A percentile compares a stretch with the other conserved stretches of the same genome.
phyloP scores from a whole-genome alignment of 2,113 vertebrate species.

The Pygathrix nemaeus region DNA sequence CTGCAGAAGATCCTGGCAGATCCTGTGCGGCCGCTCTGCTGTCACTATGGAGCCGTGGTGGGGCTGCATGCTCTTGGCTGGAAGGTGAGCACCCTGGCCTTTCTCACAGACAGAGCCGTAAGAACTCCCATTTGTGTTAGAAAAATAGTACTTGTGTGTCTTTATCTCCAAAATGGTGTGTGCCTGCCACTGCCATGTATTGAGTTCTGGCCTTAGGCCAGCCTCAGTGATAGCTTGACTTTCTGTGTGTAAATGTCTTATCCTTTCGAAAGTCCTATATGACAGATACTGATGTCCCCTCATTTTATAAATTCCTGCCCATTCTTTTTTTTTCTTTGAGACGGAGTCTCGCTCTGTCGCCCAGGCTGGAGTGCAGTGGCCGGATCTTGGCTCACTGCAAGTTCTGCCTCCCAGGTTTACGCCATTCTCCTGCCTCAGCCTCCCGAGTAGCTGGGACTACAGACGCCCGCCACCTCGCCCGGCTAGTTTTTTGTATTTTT shows the following conservation, averaged over 20 bases:
- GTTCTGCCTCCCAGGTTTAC: too few species aligned
- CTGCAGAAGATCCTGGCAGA: constrained; percentile 95
- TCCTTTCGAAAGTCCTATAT: neutral
- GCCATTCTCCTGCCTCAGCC: too few species aligned
- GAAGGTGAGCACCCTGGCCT: constrained; percentile 86
- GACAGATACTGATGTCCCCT: neutral
- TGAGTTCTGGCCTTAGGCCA: neutral
- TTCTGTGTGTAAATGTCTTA: neutral
- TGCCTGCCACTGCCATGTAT: neutral
- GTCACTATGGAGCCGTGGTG: constrained; percentile 95
- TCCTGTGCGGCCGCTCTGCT: constrained; percentile 94
- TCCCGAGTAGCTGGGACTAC: too few species aligned
- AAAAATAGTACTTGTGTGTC: neutral
- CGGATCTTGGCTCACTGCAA: too few species aligned
- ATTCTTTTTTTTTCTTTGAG: neutral
- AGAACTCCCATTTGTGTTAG: neutral
- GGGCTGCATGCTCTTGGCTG: constrained; percentile 94
- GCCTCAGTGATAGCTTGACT: neutral
- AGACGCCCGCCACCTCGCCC: too few species aligned
- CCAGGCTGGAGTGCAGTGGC: too few species aligned
- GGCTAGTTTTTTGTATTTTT: too few species aligned
- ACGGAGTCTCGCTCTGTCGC: too few species aligned
- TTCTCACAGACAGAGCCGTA: neutral
- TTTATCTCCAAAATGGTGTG: neutral
- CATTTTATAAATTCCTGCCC: neutral